These are phyloP conservation scores for Falco peregrinus DNA, from an alignment of 2,797 vertebrate species.

Conservation along the genomic window DNA sequence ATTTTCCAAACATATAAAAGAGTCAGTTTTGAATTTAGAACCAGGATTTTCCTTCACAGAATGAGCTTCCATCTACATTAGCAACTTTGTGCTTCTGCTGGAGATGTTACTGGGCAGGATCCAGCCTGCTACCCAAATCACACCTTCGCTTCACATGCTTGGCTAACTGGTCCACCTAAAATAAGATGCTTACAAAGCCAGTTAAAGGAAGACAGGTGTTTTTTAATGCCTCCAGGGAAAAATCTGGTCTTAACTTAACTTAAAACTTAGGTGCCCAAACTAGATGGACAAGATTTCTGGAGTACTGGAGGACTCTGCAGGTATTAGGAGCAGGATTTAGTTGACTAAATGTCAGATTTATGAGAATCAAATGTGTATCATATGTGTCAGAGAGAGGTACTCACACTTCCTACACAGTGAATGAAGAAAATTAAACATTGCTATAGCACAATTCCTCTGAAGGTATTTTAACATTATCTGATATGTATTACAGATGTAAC, in stretches of 20 bases:
- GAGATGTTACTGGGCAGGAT: neutral
- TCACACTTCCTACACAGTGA: neutral
- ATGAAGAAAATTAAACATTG: neutral
- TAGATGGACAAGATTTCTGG: neutral
- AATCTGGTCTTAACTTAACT: neutral
- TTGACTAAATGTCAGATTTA: neutral
- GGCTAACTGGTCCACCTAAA: neutral
- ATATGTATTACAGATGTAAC: neutral
- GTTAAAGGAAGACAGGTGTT: neutral
- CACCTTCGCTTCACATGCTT: neutral
- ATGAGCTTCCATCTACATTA: neutral
- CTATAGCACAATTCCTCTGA: neutral
- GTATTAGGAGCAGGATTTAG: neutral
- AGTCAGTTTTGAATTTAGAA: neutral
- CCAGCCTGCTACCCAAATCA: neutral
- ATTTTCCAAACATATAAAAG: neutral
- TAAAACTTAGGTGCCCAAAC: neutral
- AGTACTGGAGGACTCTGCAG: neutral
- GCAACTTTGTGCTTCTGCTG: neutral
- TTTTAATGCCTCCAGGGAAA: neutral
- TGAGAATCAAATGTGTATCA: neutral
- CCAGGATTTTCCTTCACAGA: neutral
- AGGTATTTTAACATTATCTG: neutral
- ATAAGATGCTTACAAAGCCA: neutral
- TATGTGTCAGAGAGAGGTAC: neutral